A percentile compares a stretch with the other conserved stretches of the same genome.
These are phyloP conservation scores for Hyles lineata DNA, from an alignment of 2,888 invertebrate species.

Conservation along the genomic window DNA sequence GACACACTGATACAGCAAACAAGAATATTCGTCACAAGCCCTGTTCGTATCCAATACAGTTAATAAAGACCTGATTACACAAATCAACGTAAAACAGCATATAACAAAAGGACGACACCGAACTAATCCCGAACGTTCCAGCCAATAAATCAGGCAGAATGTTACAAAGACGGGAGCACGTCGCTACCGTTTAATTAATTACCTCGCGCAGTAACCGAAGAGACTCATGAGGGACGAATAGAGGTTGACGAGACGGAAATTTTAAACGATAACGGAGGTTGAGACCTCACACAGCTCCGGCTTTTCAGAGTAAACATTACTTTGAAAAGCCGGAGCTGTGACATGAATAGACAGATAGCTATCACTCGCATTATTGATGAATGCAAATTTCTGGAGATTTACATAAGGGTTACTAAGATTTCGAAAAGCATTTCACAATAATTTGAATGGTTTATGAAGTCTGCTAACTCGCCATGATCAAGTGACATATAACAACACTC, in stretches of 20 bases:
- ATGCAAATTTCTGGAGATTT: too few species aligned
- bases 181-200: conserved; percentile 15
- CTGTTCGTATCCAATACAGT: too few species aligned
- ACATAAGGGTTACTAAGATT: too few species aligned
- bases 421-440: too few species aligned
- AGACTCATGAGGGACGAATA: background rate
- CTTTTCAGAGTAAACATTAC: too few species aligned
- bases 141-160: conserved; percentile 9
- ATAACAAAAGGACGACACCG: conserved; percentile 8
- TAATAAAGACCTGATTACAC: background rate
- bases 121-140: background rate
- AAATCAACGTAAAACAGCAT: background rate
- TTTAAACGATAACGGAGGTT: background rate
- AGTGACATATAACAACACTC: too few species aligned
- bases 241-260: background rate
- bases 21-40: background rate
- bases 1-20: background rate
- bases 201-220: background rate
- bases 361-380: too few species aligned
- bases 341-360: too few species aligned
- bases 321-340: too few species aligned
- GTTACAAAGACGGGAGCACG: conserved; percentile 4
- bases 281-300: background rate
- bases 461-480: too few species aligned
- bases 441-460: too few species aligned